Conservation (phyloP, 92 coral and sea anemone species). For the Ricordea florida region DNA sequence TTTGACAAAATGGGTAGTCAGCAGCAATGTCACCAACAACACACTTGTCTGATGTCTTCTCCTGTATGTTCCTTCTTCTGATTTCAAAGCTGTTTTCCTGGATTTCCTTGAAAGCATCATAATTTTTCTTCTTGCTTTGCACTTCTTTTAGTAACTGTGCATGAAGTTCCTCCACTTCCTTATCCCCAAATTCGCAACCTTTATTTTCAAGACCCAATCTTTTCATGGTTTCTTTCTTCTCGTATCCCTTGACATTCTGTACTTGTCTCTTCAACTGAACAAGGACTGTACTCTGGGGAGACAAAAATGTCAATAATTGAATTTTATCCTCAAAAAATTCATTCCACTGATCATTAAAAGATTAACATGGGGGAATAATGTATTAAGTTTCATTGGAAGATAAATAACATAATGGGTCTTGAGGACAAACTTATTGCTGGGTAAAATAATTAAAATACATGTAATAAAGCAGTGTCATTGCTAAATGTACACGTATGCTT, state of each 20-base stretch:
- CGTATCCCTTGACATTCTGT: not conserved
- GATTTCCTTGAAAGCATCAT: not conserved
- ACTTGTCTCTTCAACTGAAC: not conserved
- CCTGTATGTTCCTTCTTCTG: not conserved
- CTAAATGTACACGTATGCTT: constrained; percentile 1
- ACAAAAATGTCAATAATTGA: not conserved
- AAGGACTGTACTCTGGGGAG: not conserved
- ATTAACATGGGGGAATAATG: not conserved
- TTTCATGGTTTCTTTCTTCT: not conserved
- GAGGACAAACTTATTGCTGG: not conserved
- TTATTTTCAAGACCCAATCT: not conserved
- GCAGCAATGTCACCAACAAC: not conserved
- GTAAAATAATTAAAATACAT: constrained; percentile 1
- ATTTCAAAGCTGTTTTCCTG: constrained; percentile 5
- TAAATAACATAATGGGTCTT: not conserved
- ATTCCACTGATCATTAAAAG: not conserved
- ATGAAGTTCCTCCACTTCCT: constrained; percentile 2
- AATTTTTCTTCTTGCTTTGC: constrained; percentile 1
- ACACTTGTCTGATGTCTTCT: not conserved
- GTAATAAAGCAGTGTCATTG: not conserved
- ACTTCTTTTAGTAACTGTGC: constrained; percentile 5
- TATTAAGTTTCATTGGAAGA: constrained; percentile 8
- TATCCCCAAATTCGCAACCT: not conserved
- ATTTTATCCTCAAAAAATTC: not conserved
- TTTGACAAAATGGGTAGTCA: constrained; percentile 1